Evolutionary conservation across 2,797 vertebrate species (phyloP).

Genomic region (Ciconia nigra): DNA sequence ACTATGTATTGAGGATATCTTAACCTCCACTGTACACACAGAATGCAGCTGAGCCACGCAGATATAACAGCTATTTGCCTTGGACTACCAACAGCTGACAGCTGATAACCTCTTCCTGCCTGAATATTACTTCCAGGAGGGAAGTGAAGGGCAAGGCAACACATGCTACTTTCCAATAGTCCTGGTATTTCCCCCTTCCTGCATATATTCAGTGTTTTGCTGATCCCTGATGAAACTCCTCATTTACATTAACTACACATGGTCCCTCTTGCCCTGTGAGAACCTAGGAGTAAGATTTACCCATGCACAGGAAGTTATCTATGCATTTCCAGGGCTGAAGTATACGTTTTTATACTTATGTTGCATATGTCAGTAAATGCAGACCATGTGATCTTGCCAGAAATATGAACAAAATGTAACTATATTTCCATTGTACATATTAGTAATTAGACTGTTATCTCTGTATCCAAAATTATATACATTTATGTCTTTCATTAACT

Average conservation of each 20-base stretch:
- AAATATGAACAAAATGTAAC: background rate
- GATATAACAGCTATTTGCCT: background rate
- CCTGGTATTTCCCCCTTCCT: background rate
- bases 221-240: background rate
- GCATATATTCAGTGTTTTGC: background rate
- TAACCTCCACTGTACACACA: background rate
- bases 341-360: background rate
- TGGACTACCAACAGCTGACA: background rate
- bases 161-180: background rate
- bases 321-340: background rate
- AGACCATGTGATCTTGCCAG: background rate
- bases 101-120: background rate
- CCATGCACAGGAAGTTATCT: background rate
- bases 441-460: background rate
- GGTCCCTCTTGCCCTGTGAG: background rate
- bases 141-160: background rate
- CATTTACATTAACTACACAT: background rate
- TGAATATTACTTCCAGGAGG: background rate
- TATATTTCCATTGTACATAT: background rate
- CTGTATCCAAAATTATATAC: background rate
- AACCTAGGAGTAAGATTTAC: background rate
- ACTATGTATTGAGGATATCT: background rate
- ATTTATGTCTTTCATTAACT: background rate
- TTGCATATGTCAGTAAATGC: background rate
- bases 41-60: background rate